Conservation (phyloP, 1,140 invertebrate genomes). For the Drosophila truncata region DNA sequence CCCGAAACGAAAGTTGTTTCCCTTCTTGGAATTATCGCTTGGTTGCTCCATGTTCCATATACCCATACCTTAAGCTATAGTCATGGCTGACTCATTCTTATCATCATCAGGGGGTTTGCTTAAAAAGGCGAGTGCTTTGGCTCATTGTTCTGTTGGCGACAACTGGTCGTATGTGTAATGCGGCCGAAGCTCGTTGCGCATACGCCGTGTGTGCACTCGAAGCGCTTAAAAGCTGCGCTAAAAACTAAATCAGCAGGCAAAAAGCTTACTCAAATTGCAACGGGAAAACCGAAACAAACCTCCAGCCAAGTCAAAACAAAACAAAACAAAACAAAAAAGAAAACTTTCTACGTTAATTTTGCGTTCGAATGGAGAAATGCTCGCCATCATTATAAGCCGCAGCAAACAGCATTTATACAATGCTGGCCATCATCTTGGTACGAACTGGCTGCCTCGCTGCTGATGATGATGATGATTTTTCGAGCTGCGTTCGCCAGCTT, state of each 20-base stretch:
- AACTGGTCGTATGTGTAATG: slow-evolving; percentile 70
- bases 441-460: slow-evolving; percentile 16
- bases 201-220: slow-evolving; percentile 56
- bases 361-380: slow-evolving; percentile 68
- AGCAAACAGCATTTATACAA: slow-evolving; percentile 43
- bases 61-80: not conserved
- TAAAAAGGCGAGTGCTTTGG: slow-evolving; percentile 23
- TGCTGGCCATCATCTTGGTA: slow-evolving; percentile 59
- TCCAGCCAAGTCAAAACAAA: slow-evolving; percentile 54
- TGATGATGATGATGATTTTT: slow-evolving; percentile 70
- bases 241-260: slow-evolving; percentile 46
- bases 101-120: slow-evolving; percentile 17
- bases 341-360: slow-evolving; percentile 79
- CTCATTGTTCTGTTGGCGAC: slow-evolving; percentile 59
- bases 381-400: slow-evolving; percentile 70
- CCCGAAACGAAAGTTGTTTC: slow-evolving; percentile 32
- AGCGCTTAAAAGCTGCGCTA: slow-evolving; percentile 28
- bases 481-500: slow-evolving; percentile 60
- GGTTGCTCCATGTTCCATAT: slow-evolving; percentile 9
- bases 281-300: slow-evolving; percentile 18
- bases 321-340: slow-evolving; percentile 36
- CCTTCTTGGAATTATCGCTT: slow-evolving; percentile 37
- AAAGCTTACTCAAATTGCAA: slow-evolving; percentile 31
- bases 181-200: slow-evolving; percentile 70
- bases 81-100: slow-evolving; percentile 68